phyloP scores from a whole-genome alignment of 2,113 vertebrate species.

The Plecturocebus donacophilus region DNA sequence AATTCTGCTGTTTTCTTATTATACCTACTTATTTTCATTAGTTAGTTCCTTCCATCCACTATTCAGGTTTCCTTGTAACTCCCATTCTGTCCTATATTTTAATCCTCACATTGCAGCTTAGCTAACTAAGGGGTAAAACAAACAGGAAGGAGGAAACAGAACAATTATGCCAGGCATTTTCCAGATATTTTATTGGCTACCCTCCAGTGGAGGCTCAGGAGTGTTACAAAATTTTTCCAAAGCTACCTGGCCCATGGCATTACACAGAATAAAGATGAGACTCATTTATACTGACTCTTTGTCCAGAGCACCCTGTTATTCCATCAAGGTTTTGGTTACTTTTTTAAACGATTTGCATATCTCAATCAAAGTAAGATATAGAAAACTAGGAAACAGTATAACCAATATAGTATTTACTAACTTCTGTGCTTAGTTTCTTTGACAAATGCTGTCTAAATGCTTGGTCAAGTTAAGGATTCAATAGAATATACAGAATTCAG shows the following conservation, averaged over 20 bases:
- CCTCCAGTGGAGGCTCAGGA: background rate
- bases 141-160: background rate
- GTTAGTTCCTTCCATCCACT: background rate
- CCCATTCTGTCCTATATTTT: background rate
- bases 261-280: background rate
- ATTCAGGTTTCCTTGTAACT: background rate
- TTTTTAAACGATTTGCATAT: background rate
- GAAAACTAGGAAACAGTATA: background rate
- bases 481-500: no score
- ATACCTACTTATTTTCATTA: background rate
- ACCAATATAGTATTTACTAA: background rate
- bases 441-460: no score
- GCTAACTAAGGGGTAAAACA: background rate
- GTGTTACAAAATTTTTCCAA: background rate
- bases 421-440: background rate
- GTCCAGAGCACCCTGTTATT: background rate
- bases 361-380: background rate
- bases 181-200: background rate
- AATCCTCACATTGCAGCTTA: background rate
- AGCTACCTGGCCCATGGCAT: rapidly evolving
- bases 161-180: background rate
- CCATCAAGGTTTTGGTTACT: background rate
- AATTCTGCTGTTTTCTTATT: background rate
- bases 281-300: background rate
- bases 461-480: no score